A percentile compares a stretch with the other conserved stretches of the same genome.
phyloP scores from a whole-genome alignment of 1,140 invertebrate genomes.

The Dryas iulia region DNA sequence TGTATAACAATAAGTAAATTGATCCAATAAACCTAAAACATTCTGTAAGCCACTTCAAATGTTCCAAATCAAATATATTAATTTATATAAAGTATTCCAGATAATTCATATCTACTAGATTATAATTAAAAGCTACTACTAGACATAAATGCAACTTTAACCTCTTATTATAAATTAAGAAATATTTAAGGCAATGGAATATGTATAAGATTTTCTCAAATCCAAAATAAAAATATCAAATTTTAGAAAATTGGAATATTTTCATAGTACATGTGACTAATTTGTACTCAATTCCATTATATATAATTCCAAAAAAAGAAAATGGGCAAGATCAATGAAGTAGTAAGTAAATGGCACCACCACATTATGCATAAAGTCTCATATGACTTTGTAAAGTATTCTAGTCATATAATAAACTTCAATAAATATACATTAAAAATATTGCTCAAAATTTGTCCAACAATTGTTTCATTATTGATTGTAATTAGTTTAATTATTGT shows the following conservation, averaged over 20 bases:
- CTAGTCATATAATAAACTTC: background rate
- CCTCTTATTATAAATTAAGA: background rate
- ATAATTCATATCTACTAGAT: background rate
- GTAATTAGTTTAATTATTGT: conserved; percentile 41
- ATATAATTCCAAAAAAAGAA: background rate
- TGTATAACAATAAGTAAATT: background rate
- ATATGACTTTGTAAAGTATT: background rate
- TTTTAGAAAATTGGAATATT: background rate
- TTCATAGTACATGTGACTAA: no score
- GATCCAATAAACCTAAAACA: background rate
- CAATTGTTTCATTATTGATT: conserved; percentile 19
- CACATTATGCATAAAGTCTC: background rate
- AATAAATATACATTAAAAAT: background rate
- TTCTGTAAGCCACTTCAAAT: no score
- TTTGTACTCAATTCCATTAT: no score
- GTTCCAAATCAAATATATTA: no score
- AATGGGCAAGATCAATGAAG: background rate
- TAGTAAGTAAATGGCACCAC: background rate
- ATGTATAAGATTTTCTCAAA: background rate
- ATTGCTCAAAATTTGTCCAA: conserved; percentile 7
- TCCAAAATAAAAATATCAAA: background rate
- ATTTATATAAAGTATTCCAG: background rate
- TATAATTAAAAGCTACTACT: no score
- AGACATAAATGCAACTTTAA: background rate
- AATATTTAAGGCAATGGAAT: no score